These are phyloP conservation scores for Macrotis lagotis DNA, from an alignment of 2,113 vertebrate genomes.

Conservation along the genomic window DNA sequence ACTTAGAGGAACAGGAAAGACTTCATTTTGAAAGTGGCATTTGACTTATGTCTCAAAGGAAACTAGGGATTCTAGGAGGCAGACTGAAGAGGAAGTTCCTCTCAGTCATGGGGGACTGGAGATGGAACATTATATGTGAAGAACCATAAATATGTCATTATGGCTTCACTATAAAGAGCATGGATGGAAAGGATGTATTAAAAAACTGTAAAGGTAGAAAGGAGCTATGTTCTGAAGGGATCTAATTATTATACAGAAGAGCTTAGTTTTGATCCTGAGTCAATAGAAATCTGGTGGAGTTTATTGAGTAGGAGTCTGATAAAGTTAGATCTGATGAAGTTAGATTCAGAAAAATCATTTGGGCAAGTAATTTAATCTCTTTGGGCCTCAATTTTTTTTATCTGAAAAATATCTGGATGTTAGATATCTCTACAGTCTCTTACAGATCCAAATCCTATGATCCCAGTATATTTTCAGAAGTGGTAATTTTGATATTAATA, in stretches of 20 bases:
- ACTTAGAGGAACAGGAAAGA: background rate
- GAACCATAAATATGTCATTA: background rate
- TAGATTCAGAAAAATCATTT: background rate
- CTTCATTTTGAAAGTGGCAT: too few relatives aligned
- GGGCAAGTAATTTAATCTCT: background rate
- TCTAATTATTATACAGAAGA: background rate
- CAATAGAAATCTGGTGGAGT: background rate
- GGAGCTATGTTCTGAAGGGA: background rate
- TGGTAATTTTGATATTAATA: slow-evolving; percentile 14
- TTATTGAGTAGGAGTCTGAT: background rate
- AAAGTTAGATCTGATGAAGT: background rate
- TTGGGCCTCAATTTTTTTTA: background rate
- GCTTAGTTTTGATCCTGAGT: background rate
- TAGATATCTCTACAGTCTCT: background rate
- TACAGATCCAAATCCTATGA: background rate
- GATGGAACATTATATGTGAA: background rate
- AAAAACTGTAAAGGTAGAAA: background rate
- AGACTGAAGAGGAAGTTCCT: background rate
- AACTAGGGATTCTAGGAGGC: too few relatives aligned
- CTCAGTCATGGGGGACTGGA: background rate
- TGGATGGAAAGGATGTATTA: background rate
- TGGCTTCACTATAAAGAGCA: background rate
- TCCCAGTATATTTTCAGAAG: rapidly evolving
- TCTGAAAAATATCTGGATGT: background rate
- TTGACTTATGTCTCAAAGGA: too few relatives aligned